These are phyloP conservation scores for Sphyrna mokarran DNA, from an alignment of 2,113 vertebrate genomes.

Conservation along the genomic window DNA sequence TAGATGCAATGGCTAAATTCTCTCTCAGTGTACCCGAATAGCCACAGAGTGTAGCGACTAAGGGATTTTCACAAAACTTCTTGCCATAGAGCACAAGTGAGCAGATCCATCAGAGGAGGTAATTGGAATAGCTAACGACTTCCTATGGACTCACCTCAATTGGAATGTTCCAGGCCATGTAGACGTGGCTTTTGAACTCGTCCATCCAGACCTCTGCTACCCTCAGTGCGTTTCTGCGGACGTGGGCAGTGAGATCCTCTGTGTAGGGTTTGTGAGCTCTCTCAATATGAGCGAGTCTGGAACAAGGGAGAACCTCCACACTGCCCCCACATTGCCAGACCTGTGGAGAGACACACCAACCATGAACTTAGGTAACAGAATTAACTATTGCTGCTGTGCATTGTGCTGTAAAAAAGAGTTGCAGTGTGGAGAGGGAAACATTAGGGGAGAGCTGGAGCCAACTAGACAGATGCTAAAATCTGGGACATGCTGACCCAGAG, in stretches of 20 bases:
- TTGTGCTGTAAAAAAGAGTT: background rate
- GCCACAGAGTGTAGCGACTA: too few relatives aligned
- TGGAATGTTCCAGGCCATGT: conserved; percentile 98
- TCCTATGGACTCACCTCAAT: conserved; percentile 69
- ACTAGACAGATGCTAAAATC: background rate
- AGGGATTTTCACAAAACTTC: background rate
- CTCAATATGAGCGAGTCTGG: conserved; percentile 90
- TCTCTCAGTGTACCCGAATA: too few relatives aligned
- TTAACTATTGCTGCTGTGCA: background rate
- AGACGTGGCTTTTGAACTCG: conserved; percentile 94
- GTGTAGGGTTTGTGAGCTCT: conserved; percentile 95
- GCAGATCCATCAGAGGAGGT: background rate
- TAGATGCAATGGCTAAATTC: too few relatives aligned
- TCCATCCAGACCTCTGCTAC: conserved; percentile 99
- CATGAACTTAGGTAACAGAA: background rate
- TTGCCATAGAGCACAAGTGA: background rate
- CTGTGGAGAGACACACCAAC: conserved; percentile 49
- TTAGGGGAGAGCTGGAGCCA: background rate
- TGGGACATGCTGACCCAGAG: background rate
- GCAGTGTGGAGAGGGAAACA: background rate
- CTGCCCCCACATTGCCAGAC: conserved; percentile 97
- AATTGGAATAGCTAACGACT: background rate
- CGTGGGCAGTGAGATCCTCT: conserved; percentile 79
- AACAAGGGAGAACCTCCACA: conserved; percentile 89
- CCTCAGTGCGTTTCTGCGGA: conserved; percentile 84